A percentile compares a stretch with the other conserved stretches of the same genome.
These are phyloP conservation scores for Stramonita haemastoma DNA, from an alignment of 2,888 invertebrate species.

Conservation along the genomic window DNA sequence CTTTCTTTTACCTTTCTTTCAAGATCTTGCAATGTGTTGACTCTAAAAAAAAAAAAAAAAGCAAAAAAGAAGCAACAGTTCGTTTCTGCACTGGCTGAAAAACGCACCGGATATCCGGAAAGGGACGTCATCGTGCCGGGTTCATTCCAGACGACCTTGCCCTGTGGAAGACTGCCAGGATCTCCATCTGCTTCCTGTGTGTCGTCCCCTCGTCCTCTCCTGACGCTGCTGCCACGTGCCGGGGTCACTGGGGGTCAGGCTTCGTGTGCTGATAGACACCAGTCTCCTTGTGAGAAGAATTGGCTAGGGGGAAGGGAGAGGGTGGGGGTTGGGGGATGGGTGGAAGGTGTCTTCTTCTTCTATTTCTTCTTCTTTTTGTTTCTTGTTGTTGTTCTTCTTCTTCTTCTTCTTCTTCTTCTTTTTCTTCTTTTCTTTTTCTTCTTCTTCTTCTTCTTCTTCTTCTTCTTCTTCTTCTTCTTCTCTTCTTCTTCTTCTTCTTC, in stretches of 20 bases:
- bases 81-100: not conserved
- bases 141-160: conserved; percentile 2
- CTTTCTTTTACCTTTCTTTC: not conserved
- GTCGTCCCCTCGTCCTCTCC: conserved; percentile 21
- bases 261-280: conserved; percentile 23
- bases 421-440: too few species aligned
- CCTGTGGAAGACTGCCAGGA: not conserved
- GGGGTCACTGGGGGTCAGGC: conserved; percentile 7
- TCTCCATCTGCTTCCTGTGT: conserved; percentile 20
- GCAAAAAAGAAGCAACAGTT: not conserved
- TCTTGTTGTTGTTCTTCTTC: too few species aligned
- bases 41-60: not conserved
- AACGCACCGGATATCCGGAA: conserved; percentile 7
- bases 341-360: too few species aligned
- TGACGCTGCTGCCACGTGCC: conserved; percentile 21
- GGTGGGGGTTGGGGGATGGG: not conserved
- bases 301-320: not conserved
- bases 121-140: not conserved
- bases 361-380: too few species aligned
- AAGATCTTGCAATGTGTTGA: too few species aligned
- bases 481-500: too few species aligned
- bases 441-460: too few species aligned
- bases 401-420: too few species aligned
- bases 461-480: too few species aligned
- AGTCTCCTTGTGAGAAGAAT: not conserved